Percentiles rank a stretch among this genome's conserved stretches.
phyloP scores from a whole-genome alignment of 2,797 vertebrate genomes.

The Lepilemur ruficaudatus region DNA sequence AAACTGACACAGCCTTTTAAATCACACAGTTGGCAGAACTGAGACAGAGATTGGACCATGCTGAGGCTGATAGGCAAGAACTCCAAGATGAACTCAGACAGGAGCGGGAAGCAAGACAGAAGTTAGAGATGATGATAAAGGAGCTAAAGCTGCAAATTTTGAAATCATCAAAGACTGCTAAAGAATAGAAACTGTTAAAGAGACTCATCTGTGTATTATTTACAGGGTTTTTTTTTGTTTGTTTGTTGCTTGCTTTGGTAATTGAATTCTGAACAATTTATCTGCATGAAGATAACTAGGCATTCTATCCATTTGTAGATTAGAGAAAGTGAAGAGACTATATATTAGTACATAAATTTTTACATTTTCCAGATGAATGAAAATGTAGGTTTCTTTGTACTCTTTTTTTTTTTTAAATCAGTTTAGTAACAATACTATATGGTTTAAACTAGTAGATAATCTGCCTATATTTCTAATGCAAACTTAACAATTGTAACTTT shows the following conservation, averaged over 20 bases:
- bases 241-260: constrained; percentile 62
- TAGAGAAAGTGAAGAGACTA: constrained; percentile 77
- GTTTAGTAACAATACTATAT: constrained; percentile 83
- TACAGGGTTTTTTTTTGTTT: constrained; percentile 73
- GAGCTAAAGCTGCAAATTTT: constrained; percentile 92
- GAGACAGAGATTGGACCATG: constrained; percentile 92
- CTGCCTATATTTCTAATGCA: constrained; percentile 89
- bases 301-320: constrained; percentile 76
- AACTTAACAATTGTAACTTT: constrained; percentile 82
- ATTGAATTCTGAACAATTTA: constrained; percentile 68
- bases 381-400: constrained; percentile 84
- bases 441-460: constrained; percentile 84
- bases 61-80: constrained; percentile 94
- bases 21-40: constrained; percentile 91
- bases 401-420: constrained; percentile 71
- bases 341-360: constrained; percentile 83
- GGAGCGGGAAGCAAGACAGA: constrained; percentile 94
- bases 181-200: constrained; percentile 80
- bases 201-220: constrained; percentile 49
- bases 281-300: constrained; percentile 68
- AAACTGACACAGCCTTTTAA: constrained; percentile 52
- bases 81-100: constrained; percentile 94
- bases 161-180: constrained; percentile 85
- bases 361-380: constrained; percentile 88
- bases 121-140: constrained; percentile 93